phyloP scores from a whole-genome alignment of 1,140 invertebrate genomes.

The Tetranychus cinnabarinus region DNA sequence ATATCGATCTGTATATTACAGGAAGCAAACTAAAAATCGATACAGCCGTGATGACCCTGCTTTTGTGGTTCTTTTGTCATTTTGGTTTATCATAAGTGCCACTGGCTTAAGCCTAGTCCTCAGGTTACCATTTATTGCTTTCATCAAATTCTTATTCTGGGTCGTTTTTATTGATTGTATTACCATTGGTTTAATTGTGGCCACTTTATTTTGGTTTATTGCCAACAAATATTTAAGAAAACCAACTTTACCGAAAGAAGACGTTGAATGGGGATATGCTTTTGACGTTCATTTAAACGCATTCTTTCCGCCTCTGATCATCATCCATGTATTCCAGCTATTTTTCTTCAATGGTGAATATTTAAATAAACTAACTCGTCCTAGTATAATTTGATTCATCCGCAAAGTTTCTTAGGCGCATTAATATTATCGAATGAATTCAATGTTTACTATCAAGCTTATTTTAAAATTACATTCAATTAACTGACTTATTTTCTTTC shows the following conservation, averaged over 20 bases:
- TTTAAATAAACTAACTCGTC: background rate
- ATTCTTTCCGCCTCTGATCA: constrained; percentile 78
- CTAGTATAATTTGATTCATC: background rate
- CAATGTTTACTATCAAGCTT: background rate
- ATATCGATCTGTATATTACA: constrained; percentile 89
- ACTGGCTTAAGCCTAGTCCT: constrained; percentile 65
- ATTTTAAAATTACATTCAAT: background rate
- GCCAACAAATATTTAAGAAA: constrained; percentile 59
- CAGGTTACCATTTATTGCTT: constrained; percentile 42
- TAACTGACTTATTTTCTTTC: background rate
- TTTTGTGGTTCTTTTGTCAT: constrained; percentile 72
- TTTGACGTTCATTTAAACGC: constrained; percentile 98
- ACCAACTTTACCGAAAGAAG: constrained; percentile 38
- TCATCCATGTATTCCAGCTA: constrained; percentile 77
- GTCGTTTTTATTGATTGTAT: constrained; percentile 87
- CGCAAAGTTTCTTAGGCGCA: background rate
- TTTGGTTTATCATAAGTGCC: constrained; percentile 55
- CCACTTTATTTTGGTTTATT: constrained; percentile 56
- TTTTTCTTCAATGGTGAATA: constrained; percentile 59
- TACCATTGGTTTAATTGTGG: constrained; percentile 56
- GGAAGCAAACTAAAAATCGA: constrained; percentile 96
- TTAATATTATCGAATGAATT: background rate
- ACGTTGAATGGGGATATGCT: constrained; percentile 93
- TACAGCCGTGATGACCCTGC: constrained; percentile 98
- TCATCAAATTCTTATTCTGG: constrained; percentile 68